Conservation (phyloP, 64 coral and sea anemone species). For the Orbicella faveolata region DNA sequence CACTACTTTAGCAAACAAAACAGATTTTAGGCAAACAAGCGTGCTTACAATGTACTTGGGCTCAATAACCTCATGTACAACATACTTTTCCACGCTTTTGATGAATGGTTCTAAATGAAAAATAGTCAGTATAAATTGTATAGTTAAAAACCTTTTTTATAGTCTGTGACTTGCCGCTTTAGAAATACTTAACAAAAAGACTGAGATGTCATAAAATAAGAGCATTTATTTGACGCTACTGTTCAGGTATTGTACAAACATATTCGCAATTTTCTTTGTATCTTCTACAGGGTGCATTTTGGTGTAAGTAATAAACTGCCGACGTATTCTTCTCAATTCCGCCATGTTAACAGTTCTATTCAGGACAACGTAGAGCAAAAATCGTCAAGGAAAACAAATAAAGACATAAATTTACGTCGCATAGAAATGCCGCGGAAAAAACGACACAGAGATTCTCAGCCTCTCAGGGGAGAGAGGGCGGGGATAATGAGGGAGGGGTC, state of each 20-base stretch:
- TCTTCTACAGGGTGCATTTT: conserved; percentile 95
- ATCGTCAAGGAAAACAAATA: conserved; percentile 35
- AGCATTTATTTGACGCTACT: conserved; percentile 79
- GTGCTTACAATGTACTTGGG: neutral
- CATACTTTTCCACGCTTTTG: neutral
- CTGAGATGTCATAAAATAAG: neutral
- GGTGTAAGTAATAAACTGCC: conserved; percentile 91
- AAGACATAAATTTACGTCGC: too few species aligned
- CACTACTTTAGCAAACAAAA: neutral
- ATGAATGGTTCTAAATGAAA: neutral
- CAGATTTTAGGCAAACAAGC: neutral
- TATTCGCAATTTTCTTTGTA: conserved; percentile 86
- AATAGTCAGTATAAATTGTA: too few species aligned
- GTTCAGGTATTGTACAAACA: conserved; percentile 97
- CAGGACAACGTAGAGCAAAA: conserved; percentile 55
- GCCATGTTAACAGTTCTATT: conserved; percentile 81
- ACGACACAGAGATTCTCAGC: too few species aligned
- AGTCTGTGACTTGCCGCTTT: too few species aligned
- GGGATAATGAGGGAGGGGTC: neutral
- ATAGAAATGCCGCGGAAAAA: too few species aligned
- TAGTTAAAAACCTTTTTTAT: too few species aligned
- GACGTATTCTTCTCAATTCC: conserved; percentile 76
- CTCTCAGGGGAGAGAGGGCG: too few species aligned
- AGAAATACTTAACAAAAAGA: neutral
- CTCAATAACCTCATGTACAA: neutral